Evolutionary conservation across 2,113 vertebrate genomes (phyloP), one percentile per base, ranked within the genome.

Genomic region (Pygathrix nemaeus): DNA sequence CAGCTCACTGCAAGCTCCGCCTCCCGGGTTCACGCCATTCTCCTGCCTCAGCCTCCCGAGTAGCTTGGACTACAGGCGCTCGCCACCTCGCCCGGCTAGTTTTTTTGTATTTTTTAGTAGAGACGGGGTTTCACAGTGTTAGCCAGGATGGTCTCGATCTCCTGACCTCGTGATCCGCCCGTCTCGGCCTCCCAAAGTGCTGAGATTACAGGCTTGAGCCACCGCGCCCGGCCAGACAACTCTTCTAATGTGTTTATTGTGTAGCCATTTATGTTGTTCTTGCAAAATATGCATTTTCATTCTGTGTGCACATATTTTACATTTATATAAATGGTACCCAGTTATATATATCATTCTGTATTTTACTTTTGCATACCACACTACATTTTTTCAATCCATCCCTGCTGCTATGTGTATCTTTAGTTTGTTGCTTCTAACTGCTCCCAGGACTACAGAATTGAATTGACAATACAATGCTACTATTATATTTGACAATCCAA

Each of bases 251-350:
- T 81, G 17, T 93, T 83, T 81, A 35, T 64, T 57, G 20, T 94
- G 32, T 76, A 55, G 50, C 16, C 23, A 52, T 82, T 94, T 79
- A 78, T 52, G 87, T 57, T 86, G 11, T 79, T 88, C 45, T 89
- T 76, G 8, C 20, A 93, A 91, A 88, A 66, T 38, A 14, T 75
- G 75, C 27, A 6, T 96, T 90, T 95, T 90, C 27, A 86, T 89
- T 57, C 88, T 70, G 38, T 78, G 23, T 61, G 48, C 10, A 88
- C 8, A 3, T 87, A 64, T 64, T 93, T 88, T 87, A 86, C 25
- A 75, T 85, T 91, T 88, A 92, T 57, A 14, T 79, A 96, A 94
- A 72, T 89, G 40, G 25, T 35, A 27, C 59, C 0, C 0, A 21
- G 50, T 68, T 93, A n/a, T 48, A 43, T 45, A 43, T 68, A 23